A percentile compares a stretch with the other conserved stretches of the same genome.
Conservation (phyloP, 2,797 vertebrate genomes). For the Macropodus opercularis region DNA sequence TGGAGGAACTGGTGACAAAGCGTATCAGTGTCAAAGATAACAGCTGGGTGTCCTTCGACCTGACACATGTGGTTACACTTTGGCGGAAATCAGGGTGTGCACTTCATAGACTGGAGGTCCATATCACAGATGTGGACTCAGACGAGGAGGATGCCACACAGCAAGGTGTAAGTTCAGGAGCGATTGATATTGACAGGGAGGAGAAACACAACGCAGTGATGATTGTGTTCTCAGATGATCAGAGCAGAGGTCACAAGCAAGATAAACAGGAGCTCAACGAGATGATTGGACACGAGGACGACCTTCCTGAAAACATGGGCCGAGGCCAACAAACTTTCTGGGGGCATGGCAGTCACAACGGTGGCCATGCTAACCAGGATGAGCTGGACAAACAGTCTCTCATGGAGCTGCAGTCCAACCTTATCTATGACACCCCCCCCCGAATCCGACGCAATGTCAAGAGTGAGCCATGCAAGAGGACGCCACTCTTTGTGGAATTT, state of each 20-base stretch:
- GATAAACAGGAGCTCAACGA: constrained; percentile 82
- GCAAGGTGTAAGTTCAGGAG: constrained; percentile 45
- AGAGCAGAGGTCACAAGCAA: constrained; percentile 80
- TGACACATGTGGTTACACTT: constrained; percentile 84
- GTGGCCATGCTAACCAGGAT: constrained; percentile 60
- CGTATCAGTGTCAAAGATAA: constrained; percentile 84
- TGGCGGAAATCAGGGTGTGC: constrained; percentile 84
- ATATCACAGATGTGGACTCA: constrained; percentile 77
- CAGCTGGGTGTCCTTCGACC: constrained; percentile 92
- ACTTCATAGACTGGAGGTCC: constrained; percentile 86
- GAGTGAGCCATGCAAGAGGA: constrained; percentile 89
- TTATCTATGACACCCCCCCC: constrained; percentile 87
- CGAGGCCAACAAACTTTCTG: constrained; percentile 54
- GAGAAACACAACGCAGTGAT: constrained; percentile 87
- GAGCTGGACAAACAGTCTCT: constrained; percentile 82
- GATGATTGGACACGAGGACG: constrained; percentile 84
- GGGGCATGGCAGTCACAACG: constrained; percentile 48
- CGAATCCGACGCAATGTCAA: constrained; percentile 90
- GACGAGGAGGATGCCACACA: constrained; percentile 48
- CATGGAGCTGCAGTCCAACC: constrained; percentile 86
- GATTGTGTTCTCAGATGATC: constrained; percentile 93
- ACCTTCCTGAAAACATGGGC: constrained; percentile 65
- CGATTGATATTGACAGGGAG: constrained; percentile 84
- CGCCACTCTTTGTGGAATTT: constrained; percentile 92
- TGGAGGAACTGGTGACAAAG: constrained; percentile 83